Percentiles rank a stretch among this genome's conserved stretches.
phyloP scores from a whole-genome alignment of 2,888 invertebrate genomes.

The Eupithecia tripunctaria region DNA sequence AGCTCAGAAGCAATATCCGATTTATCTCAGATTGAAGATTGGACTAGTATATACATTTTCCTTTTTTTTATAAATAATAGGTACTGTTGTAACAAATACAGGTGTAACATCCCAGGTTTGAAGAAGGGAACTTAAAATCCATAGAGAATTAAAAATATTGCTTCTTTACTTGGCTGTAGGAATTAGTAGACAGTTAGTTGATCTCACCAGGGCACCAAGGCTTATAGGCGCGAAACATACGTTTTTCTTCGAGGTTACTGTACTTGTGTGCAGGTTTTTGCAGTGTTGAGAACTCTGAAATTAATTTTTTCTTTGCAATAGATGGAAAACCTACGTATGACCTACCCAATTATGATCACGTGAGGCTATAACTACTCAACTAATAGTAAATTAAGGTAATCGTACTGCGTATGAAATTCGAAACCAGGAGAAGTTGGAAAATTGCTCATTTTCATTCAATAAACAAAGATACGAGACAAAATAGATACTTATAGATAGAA shows the following conservation, averaged over 20 bases:
- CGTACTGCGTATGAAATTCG: conserved; percentile 17
- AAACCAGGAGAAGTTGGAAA: conserved; percentile 29
- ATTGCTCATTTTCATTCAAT: conserved; percentile 16
- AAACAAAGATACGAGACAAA: conserved; percentile 22
- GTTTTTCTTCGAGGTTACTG: conserved; percentile 73
- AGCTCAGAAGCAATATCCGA: conserved; percentile 19
- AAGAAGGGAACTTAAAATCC: neutral
- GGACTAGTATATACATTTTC: neutral
- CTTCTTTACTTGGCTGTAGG: conserved; percentile 51
- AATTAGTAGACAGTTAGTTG: conserved; percentile 78
- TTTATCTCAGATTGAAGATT: neutral
- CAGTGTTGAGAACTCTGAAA: conserved; percentile 73
- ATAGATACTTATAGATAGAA: no score
- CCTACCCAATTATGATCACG: conserved; percentile 29
- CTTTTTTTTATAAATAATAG: no score
- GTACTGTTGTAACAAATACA: neutral
- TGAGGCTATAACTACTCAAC: conserved; percentile 21
- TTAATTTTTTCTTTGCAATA: no score
- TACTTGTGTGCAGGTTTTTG: conserved; percentile 75
- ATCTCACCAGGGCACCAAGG: conserved; percentile 74
- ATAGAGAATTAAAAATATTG: conserved; percentile 15
- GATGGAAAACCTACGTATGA: neutral
- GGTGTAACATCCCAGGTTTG: neutral
- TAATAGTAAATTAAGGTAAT: neutral
- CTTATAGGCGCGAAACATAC: conserved; percentile 73